A percentile compares a stretch with the other conserved stretches of the same genome.
phyloP scores from a whole-genome alignment of 37 sponge, comb jelly and placozoan species.

The Hormiphora californensis region DNA sequence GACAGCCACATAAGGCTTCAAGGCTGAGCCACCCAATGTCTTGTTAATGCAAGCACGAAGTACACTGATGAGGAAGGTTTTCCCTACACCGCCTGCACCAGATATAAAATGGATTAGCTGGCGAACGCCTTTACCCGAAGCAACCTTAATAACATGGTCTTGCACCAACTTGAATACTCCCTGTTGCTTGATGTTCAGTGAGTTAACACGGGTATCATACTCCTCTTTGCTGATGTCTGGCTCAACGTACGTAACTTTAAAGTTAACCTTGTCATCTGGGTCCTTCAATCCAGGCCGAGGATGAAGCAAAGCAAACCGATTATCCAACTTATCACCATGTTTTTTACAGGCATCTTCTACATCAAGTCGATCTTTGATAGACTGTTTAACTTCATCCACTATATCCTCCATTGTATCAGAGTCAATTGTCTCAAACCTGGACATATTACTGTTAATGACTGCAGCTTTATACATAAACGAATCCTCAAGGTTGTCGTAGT shows the following conservation, averaged over 20 bases:
- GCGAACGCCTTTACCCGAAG: background rate
- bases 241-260: slow-evolving; percentile 18
- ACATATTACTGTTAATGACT: background rate
- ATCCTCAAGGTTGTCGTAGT: background rate
- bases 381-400: background rate
- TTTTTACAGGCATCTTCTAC: background rate
- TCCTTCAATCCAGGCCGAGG: background rate
- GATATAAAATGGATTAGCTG: slow-evolving; percentile 20
- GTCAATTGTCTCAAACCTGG: background rate
- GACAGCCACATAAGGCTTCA: background rate
- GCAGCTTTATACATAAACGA: background rate
- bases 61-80: background rate
- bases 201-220: background rate
- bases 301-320: background rate
- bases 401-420: background rate
- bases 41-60: background rate
- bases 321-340: background rate
- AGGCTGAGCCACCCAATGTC: background rate
- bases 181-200: background rate
- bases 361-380: background rate
- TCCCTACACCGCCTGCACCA: slow-evolving; percentile 40
- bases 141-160: background rate
- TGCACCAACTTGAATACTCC: background rate
- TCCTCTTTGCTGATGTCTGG: background rate
- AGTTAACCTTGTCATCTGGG: background rate